Percentiles rank a stretch among this genome's conserved stretches.
phyloP scores from a whole-genome alignment of 2,113 vertebrate genomes.

The Xyrauchen texanus region DNA sequence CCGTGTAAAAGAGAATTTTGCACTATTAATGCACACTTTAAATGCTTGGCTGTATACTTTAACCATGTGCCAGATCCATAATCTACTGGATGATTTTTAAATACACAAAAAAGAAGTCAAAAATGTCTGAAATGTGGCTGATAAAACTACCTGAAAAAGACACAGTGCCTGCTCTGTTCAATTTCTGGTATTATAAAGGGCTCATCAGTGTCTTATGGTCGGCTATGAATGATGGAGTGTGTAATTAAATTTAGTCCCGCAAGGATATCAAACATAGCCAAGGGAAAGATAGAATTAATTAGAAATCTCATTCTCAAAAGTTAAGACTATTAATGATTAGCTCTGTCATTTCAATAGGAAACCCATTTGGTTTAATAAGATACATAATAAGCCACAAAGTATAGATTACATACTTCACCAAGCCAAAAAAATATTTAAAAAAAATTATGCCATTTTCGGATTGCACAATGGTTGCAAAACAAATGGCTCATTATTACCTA shows the following conservation, averaged over 20 bases:
- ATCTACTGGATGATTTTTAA: not conserved
- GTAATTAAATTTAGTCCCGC: slow-evolving; percentile 41
- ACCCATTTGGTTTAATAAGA: not conserved
- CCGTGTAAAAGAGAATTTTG: no score
- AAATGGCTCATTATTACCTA: not conserved
- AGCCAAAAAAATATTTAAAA: not conserved
- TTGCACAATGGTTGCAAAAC: not conserved
- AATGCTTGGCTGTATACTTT: not conserved
- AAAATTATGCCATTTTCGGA: not conserved
- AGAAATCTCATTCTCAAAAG: slow-evolving; percentile 23
- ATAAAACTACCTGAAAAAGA: slow-evolving; percentile 18
- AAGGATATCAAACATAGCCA: slow-evolving; percentile 30
- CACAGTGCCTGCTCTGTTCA: slow-evolving; percentile 13
- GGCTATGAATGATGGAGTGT: slow-evolving; percentile 37
- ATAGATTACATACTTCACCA: not conserved
- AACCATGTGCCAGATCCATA: not conserved
- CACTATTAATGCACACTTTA: not conserved
- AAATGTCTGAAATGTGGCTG: not conserved
- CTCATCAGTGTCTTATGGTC: slow-evolving; percentile 27
- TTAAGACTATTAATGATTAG: not conserved
- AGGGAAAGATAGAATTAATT: slow-evolving; percentile 31
- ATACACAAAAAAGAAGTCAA: not conserved
- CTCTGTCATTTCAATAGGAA: slow-evolving; percentile 5
- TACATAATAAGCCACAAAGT: not conserved
- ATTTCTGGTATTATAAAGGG: slow-evolving; percentile 34